A percentile compares a stretch with the other conserved stretches of the same genome.
Conservation (phyloP, 2,888 invertebrate genomes). For the Ormia ochracea region DNA sequence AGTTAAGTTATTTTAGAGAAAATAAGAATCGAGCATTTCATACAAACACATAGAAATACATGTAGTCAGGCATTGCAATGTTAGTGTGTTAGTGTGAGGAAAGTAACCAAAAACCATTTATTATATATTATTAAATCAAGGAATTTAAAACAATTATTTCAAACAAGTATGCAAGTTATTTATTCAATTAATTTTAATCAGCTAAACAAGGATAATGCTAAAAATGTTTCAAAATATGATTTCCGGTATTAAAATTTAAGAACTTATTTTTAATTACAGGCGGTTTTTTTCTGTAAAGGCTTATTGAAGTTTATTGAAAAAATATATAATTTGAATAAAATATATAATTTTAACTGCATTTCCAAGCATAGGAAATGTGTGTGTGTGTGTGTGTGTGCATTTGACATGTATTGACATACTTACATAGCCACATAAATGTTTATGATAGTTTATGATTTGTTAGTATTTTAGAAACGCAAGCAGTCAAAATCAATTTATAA, state of each 20-base stretch:
- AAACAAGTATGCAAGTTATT: neutral
- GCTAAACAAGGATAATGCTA: neutral
- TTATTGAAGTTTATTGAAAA: neutral
- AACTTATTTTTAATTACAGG: neutral
- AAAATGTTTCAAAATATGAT: neutral
- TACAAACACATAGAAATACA: too few relatives aligned
- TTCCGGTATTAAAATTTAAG: neutral
- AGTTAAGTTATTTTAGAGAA: too few relatives aligned
- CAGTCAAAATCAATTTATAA: slow-evolving; percentile 33
- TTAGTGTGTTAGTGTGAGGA: too few relatives aligned
- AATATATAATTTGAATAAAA: neutral
- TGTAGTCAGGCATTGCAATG: too few relatives aligned
- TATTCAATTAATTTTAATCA: neutral
- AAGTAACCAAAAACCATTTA: too few relatives aligned
- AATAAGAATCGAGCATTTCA: too few relatives aligned
- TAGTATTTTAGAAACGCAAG: neutral
- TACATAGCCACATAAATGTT: neutral
- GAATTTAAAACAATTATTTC: neutral
- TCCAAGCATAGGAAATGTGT: too few relatives aligned
- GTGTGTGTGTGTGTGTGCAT: neutral
- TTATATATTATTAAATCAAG: too few relatives aligned
- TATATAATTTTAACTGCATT: neutral
- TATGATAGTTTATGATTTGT: neutral
- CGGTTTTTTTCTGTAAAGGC: too few relatives aligned
- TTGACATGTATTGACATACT: neutral